These are phyloP conservation scores for Corapipo altera DNA, from an alignment of 2,113 vertebrate species.

Conservation along the genomic window DNA sequence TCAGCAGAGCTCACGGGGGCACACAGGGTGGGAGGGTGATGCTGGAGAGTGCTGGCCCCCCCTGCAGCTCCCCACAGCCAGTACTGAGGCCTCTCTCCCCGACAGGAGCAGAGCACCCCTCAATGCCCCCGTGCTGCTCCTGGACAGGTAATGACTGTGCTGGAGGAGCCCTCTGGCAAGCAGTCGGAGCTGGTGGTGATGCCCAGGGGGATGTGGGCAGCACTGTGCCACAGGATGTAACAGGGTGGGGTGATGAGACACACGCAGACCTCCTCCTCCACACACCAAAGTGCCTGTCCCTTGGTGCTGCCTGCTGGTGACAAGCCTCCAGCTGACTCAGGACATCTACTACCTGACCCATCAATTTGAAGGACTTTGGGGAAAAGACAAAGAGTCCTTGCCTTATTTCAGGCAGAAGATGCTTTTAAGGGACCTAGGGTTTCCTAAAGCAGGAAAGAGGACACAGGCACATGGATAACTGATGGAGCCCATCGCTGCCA, in stretches of 20 bases:
- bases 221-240: accelerated
- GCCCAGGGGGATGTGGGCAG: not conserved
- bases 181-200: not conserved
- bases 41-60: not conserved
- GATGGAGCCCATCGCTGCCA: not conserved
- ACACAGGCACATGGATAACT: not conserved
- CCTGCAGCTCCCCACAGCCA: not conserved
- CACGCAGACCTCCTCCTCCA: not conserved
- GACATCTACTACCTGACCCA: not conserved
- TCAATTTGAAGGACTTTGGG: not conserved
- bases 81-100: accelerated
- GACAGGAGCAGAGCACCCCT: not conserved
- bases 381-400: not conserved
- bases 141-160: accelerated
- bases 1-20: not conserved
- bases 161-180: not conserved
- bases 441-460: not conserved
- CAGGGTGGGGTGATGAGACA: not conserved
- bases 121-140: not conserved
- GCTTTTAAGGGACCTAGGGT: not conserved
- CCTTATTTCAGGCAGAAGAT: not conserved
- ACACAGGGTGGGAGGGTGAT: not conserved
- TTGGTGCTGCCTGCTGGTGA: not conserved
- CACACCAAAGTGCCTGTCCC: not conserved
- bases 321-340: not conserved